Percentiles rank a stretch among this genome's conserved stretches.
phyloP scores from a whole-genome alignment of 2,797 vertebrate genomes.

The Eptatretus atami region DNA sequence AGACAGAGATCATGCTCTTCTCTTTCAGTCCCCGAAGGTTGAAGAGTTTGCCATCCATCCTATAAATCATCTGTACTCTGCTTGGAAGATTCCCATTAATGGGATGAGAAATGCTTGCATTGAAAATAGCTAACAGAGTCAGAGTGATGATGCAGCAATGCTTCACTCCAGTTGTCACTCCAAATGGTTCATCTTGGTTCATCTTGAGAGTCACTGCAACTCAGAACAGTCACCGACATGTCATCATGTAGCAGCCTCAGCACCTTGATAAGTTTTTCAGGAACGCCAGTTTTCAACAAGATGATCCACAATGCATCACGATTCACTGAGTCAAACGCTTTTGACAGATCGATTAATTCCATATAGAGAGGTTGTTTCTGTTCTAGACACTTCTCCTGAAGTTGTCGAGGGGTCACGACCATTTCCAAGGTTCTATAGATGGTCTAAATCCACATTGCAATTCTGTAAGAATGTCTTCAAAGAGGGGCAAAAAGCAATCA shows the following conservation, averaged over 20 bases:
- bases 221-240: background rate
- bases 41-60: background rate
- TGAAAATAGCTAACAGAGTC: background rate
- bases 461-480: background rate
- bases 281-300: background rate
- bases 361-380: background rate
- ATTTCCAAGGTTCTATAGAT: background rate
- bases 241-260: background rate
- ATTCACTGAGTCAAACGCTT: background rate
- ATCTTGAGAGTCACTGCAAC: background rate
- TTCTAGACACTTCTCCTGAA: background rate
- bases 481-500: background rate
- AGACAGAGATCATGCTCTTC: background rate
- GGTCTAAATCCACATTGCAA: slow-evolving; percentile 1
- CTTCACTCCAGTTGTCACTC: background rate
- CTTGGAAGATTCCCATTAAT: background rate
- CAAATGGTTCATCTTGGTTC: background rate
- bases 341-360: background rate
- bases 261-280: background rate
- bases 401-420: background rate
- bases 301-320: background rate
- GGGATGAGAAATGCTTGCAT: background rate
- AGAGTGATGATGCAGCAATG: background rate
- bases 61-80: background rate
- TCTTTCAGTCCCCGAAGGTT: background rate